Evolutionary conservation across 1,140 invertebrate species (phyloP).

Genomic region (Lepidurus arcticus): DNA sequence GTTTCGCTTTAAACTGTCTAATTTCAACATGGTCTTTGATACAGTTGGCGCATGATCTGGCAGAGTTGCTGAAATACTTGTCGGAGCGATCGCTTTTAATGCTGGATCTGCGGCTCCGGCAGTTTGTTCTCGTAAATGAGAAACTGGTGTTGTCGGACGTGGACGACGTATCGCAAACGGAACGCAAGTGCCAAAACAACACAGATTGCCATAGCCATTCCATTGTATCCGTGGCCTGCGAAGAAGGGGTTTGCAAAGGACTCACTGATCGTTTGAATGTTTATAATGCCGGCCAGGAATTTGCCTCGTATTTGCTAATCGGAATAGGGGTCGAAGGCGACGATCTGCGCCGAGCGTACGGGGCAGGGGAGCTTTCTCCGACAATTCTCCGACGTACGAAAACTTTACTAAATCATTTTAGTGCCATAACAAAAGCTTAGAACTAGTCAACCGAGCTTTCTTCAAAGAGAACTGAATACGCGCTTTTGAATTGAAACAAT

Average conservation of each 20-base stretch:
- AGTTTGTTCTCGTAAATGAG: neutral
- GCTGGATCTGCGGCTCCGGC: neutral
- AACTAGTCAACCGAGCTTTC: neutral
- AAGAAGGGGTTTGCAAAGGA: neutral
- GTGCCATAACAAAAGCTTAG: neutral
- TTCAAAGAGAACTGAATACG: neutral
- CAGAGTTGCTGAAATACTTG: neutral
- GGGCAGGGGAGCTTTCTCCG: neutral
- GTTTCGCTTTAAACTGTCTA: neutral
- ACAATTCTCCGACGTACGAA: neutral
- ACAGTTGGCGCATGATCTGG: neutral
- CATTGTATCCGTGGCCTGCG: neutral
- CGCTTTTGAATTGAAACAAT: neutral
- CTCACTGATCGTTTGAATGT: neutral
- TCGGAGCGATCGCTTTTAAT: neutral
- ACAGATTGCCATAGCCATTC: neutral
- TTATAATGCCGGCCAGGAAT: neutral
- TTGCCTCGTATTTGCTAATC: neutral
- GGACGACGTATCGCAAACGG: neutral
- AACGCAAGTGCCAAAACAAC: neutral
- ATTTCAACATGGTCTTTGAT: neutral
- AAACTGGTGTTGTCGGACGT: neutral
- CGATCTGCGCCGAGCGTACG: neutral
- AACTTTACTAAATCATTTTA: neutral
- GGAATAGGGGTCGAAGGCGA: neutral